Evolutionary conservation across 2,113 vertebrate species (phyloP), one percentile per base, ranked within the genome.

Genomic region (Rhizomys pruinosus): DNA sequence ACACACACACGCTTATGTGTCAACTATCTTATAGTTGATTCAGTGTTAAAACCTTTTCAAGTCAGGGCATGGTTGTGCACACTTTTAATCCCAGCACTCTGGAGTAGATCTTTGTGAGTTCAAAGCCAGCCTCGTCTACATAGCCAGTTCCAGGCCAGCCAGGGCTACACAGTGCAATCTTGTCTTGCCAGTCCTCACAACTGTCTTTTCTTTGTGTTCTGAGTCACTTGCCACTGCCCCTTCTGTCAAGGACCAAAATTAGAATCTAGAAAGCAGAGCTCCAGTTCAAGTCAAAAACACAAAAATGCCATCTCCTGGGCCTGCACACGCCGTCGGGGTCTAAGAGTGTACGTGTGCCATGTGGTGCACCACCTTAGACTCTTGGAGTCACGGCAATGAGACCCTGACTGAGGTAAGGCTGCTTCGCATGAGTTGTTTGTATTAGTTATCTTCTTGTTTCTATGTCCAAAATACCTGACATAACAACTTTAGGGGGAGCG

Each of bases 11-110:
- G n/a, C 17, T 16, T 71, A 5, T 59, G 29, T 44, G 44, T 78
- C 25, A 80, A 76, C 47, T 85, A 57, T 55, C 34, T 29, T 20
- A 71, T n/a, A 25, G 66, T 69, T 69, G 47, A 90, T 61, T 7
- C 39, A 57, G 80, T 39, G 68, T 74, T 95, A 91, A 89, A 93
- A 78, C 15, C 34, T 81, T 91, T 91, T 39, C 15, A 82, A 77
- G 59, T 55, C 39, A 15, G 57, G 57, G 52, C 13, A 66, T 20
- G 15, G 11, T 52, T 6, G 47, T 52, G 19, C 57, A 59, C 13
- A 15, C 13, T 15, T 17, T 59, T 20, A 59, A 59, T 59, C 57
- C 57, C 57, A 59, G 57, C 57, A 59, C 15, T 59, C 19, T 15
- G 57, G 57, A 59, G 57, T 15, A 59, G 57, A 59, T 59, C 15